Evolutionary conservation across 2,888 invertebrate species (phyloP).

Genomic region (Lycocerus yunnanus): DNA sequence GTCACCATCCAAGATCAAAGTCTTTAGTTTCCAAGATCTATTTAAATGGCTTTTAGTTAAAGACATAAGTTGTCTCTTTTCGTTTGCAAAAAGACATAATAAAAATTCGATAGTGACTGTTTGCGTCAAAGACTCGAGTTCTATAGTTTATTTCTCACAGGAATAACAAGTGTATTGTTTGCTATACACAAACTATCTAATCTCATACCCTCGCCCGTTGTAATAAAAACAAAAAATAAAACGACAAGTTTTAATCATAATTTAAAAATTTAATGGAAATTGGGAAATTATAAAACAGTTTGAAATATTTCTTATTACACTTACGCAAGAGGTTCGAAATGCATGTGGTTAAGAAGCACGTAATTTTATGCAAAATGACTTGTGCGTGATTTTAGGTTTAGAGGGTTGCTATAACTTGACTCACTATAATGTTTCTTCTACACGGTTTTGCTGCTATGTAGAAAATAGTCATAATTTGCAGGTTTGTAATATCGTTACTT

Average conservation of each 20-base stretch:
- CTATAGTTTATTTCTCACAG: neutral
- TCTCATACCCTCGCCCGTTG: neutral
- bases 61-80: conserved; percentile 13
- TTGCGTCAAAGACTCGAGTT: neutral
- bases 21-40: conserved; percentile 10
- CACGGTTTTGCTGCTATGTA: neutral
- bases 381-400: conserved; percentile 8
- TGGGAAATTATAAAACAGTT: neutral
- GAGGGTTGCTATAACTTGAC: conserved; percentile 6
- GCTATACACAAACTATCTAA: neutral
- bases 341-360: conserved; percentile 8
- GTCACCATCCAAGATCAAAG: conserved; percentile 27
- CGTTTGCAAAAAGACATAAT: neutral
- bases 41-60: conserved; percentile 9
- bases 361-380: conserved; percentile 16
- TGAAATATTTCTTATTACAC: neutral
- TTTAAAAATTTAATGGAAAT: neutral
- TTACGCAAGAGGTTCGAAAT: neutral
- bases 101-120: neutral
- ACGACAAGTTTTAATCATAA: neutral
- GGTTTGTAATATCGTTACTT: neutral
- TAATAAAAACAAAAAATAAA: neutral
- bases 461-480: neutral
- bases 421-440: neutral
- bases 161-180: neutral